Percentiles rank a stretch among this genome's conserved stretches.
These are phyloP conservation scores for Trichopria drosophilae DNA, from an alignment of 2,888 invertebrate genomes.

Conservation along the genomic window DNA sequence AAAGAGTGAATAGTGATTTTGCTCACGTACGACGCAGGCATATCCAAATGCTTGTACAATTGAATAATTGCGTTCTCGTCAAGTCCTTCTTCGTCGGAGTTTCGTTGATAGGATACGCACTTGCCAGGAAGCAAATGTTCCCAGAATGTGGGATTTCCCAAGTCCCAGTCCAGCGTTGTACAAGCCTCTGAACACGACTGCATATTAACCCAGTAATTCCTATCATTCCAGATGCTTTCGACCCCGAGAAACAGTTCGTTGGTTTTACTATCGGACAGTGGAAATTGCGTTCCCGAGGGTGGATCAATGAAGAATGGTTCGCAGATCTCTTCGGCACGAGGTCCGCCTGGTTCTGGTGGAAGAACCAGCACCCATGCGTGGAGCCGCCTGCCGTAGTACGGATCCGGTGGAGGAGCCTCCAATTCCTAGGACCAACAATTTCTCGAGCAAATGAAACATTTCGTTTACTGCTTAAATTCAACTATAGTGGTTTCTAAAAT, in stretches of 20 bases:
- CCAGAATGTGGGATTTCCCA: slow-evolving; percentile 67
- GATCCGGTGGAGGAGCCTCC: slow-evolving; percentile 69
- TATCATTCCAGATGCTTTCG: slow-evolving; percentile 84
- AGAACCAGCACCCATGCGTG: slow-evolving; percentile 85
- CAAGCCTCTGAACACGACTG: slow-evolving; percentile 64
- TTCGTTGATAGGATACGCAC: slow-evolving; percentile 68
- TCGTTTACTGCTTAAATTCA: not conserved
- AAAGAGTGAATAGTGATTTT: slow-evolving; percentile 63
- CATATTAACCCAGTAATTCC: slow-evolving; percentile 79
- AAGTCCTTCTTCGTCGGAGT: slow-evolving; percentile 58
- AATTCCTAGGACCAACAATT: slow-evolving; percentile 60
- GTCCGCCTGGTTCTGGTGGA: slow-evolving; percentile 59
- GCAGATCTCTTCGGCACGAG: slow-evolving; percentile 62
- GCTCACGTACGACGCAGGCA: slow-evolving; percentile 76
- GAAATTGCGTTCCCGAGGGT: slow-evolving; percentile 67
- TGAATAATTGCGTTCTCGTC: slow-evolving; percentile 63
- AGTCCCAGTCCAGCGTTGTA: slow-evolving; percentile 65
- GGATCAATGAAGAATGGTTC: slow-evolving; percentile 83
- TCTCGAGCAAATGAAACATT: slow-evolving; percentile 5
- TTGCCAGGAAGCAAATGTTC: slow-evolving; percentile 75
- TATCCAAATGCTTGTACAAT: slow-evolving; percentile 67
- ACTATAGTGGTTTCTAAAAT: slow-evolving; percentile 1
- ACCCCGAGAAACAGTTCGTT: slow-evolving; percentile 72
- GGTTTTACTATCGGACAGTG: slow-evolving; percentile 60
- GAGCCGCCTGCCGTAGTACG: slow-evolving; percentile 69